A percentile compares a stretch with the other conserved stretches of the same genome.
Evolutionary conservation across 2,888 invertebrate genomes (phyloP).

Genomic region (Sisyra terminalis): DNA sequence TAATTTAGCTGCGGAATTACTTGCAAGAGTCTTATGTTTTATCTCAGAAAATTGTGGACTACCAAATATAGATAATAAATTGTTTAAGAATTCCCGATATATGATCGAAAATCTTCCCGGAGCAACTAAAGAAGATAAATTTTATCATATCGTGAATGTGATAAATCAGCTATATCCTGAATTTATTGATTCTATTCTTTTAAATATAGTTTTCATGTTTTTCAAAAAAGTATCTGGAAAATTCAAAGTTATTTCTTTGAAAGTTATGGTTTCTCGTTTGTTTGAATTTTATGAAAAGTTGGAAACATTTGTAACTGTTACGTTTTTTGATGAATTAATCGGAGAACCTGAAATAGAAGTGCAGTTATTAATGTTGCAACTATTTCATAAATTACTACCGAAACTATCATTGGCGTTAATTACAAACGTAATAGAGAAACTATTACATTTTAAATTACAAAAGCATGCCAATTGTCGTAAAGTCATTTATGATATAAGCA

Average conservation of each 20-base stretch:
- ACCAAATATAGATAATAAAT: constrained; percentile 5
- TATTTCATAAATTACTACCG: neutral
- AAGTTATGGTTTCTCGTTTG: neutral
- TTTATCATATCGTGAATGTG: constrained; percentile 6
- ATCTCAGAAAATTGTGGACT: constrained; percentile 12
- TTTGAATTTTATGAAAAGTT: neutral
- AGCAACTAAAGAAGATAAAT: constrained; percentile 6
- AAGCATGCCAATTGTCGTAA: constrained; percentile 20
- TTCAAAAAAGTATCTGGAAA: neutral
- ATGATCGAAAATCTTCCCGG: neutral
- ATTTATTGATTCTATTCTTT: neutral
- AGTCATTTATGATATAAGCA: constrained; percentile 25
- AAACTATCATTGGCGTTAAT: neutral
- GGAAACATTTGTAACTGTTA: neutral
- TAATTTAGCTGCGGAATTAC: constrained; percentile 27
- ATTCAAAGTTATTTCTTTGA: constrained; percentile 3
- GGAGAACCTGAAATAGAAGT: constrained; percentile 2
- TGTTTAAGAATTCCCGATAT: too few relatives aligned
- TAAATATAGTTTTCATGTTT: neutral
- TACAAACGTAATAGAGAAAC: neutral
- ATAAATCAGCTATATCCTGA: constrained; percentile 1
- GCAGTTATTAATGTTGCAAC: neutral
- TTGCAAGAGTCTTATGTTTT: constrained; percentile 28
- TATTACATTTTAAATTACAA: neutral
- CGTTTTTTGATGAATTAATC: constrained; percentile 1